Base-by-base conservation (phyloP, 2,797 vertebrate species). In the Dermochelys coriacea region DNA sequence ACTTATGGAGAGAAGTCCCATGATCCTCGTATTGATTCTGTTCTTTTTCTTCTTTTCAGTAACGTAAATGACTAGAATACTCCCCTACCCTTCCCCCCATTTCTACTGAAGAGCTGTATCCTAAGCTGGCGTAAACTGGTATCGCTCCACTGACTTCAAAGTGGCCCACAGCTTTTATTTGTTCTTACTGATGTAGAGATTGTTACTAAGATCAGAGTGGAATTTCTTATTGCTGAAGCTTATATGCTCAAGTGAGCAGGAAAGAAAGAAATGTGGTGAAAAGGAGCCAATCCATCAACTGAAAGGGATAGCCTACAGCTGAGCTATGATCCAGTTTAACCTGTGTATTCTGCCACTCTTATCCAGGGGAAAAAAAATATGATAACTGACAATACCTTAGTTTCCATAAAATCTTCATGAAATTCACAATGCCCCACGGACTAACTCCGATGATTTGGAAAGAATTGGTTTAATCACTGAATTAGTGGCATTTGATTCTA, bases 331-430 rank as follows among this genome's bases (percentile, higher is more conserved):
- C 64, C 12, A 0, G 50, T 14, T 84, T 86, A 74, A 78, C 88
- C 86, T 93, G 85, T 68, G 91, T 47, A 79, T 83, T 93, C 89
- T 88, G 74, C 80, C 93, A 92, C 92, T 94, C 92, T 86, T n/a
- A 49, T 82, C 19, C 52, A 90, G 84, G 92, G 84, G 92, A 95
- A 93, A 88, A 47, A 64, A 64, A 52, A 4, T 8, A 77, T 0
- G 77, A 82, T 10, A 34, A 80, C 0, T 6, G 15, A 55, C 41
- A 75, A 55, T 3, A 21, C 10, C 4, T 88, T 90, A 25, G 19
- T 19, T 64, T 86, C 85, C 55, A 68, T 83, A 85, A 71, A 54
- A 80, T 27, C 83, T 4, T 31, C 1, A 15, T 19, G 37, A 34
- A 80, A 41, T 71, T 55, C 0, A 0, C 0, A 47, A 14, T 25